Conservation (phyloP, 2,888 invertebrate genomes). For the Stenodema calcarata region DNA sequence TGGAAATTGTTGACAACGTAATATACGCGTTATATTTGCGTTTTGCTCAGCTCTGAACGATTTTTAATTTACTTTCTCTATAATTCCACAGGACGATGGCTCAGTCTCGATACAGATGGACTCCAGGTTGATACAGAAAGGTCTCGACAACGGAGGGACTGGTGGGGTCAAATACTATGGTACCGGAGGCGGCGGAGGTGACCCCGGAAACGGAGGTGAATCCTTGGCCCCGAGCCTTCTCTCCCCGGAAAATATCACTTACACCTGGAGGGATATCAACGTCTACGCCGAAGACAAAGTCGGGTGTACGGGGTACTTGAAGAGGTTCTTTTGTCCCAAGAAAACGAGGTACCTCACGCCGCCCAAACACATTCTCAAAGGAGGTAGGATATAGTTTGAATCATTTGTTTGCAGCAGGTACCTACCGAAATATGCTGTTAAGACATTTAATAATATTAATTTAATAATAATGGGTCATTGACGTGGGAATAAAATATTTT, state of each 20-base stretch:
- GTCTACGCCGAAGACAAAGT: constrained; percentile 66
- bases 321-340: constrained; percentile 28
- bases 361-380: constrained; percentile 74
- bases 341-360: constrained; percentile 57
- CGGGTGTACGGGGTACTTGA: constrained; percentile 61
- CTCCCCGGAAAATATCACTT: constrained; percentile 60
- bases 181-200: neutral
- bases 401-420: too few relatives aligned
- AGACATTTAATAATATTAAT: too few relatives aligned
- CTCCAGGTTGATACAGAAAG: neutral
- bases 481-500: too few relatives aligned
- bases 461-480: too few relatives aligned
- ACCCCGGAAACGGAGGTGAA: neutral
- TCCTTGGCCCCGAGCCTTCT: neutral
- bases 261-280: constrained; percentile 81
- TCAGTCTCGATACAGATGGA: constrained; percentile 34
- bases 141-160: neutral
- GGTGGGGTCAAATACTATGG: constrained; percentile 12
- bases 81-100: constrained; percentile 17
- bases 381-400: constrained; percentile 65
- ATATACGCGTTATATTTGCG: too few relatives aligned
- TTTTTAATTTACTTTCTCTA: too few relatives aligned
- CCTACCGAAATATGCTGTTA: too few relatives aligned
- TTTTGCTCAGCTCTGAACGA: too few relatives aligned
- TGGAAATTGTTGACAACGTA: too few relatives aligned